A percentile compares a stretch with the other conserved stretches of the same genome.
These are phyloP conservation scores for Turritopsis rubra DNA, from an alignment of 30 jellyfish, hydroid and myxozoan genomes.

Conservation along the genomic window DNA sequence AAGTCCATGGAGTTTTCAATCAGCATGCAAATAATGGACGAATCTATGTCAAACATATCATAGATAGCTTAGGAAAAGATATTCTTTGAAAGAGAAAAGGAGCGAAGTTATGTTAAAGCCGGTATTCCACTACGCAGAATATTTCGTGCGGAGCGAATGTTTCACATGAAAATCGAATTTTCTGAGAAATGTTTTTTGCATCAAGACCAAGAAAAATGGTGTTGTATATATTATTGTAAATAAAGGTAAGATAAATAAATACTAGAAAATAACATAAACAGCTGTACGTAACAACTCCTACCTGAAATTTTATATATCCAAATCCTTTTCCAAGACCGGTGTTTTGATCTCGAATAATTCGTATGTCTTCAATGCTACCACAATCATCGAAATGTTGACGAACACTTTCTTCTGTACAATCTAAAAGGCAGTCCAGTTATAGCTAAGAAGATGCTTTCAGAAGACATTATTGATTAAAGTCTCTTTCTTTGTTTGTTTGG, in stretches of 20 bases:
- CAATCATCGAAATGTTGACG: conserved; percentile 70
- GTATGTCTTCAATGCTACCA: conserved; percentile 71
- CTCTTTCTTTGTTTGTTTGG: too few species aligned
- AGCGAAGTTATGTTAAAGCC: not conserved
- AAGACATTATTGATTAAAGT: too few species aligned
- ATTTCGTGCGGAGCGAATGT: too few species aligned
- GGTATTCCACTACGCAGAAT: too few species aligned
- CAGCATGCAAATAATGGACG: not conserved
- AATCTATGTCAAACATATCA: conserved; percentile 12
- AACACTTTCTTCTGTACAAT: conserved; percentile 51
- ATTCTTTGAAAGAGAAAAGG: not conserved
- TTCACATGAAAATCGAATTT: not conserved
- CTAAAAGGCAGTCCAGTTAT: too few species aligned
- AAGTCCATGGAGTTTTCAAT: conserved; percentile 10
- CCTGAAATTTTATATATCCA: conserved; percentile 62
- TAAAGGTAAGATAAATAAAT: not conserved
- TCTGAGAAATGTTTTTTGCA: not conserved
- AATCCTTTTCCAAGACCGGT: conserved; percentile 88
- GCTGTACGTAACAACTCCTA: not conserved
- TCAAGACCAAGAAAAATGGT: too few species aligned
- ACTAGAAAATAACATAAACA: too few species aligned
- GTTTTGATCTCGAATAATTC: conserved; percentile 61
- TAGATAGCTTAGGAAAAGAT: conserved; percentile 22
- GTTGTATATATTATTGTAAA: not conserved
- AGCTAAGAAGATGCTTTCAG: not conserved